Evolutionary conservation across 64 coral and sea anemone genomes (phyloP).

Genomic region (Cladopsammia gracilis): DNA sequence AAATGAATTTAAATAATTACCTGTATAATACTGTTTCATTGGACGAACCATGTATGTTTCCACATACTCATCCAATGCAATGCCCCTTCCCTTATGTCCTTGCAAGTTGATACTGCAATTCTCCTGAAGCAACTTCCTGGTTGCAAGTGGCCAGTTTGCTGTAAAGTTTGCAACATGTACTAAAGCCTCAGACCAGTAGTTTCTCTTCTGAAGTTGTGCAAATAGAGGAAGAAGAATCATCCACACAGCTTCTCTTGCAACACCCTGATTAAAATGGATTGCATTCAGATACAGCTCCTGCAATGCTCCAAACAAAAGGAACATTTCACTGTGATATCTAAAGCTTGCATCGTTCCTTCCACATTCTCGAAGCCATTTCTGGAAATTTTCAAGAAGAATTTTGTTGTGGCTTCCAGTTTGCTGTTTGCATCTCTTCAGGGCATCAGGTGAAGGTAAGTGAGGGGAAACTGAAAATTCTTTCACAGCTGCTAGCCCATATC

Average conservation of each 20-base stretch:
- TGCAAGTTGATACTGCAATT: conserved; percentile 2
- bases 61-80: conserved; percentile 22
- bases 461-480: not conserved
- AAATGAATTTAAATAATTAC: no score
- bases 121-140: conserved; percentile 18
- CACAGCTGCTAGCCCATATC: conserved; percentile 40
- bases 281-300: not conserved
- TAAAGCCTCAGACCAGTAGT: conserved; percentile 36
- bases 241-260: conserved; percentile 33
- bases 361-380: conserved; percentile 7
- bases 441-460: conserved; percentile 5
- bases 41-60: conserved; percentile 28
- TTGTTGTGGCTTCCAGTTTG: not conserved
- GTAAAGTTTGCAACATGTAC: not conserved
- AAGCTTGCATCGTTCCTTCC: not conserved
- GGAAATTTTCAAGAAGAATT: not conserved
- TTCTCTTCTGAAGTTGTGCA: not conserved
- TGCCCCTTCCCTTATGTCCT: conserved; percentile 18
- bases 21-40: conserved; percentile 15
- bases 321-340: not conserved
- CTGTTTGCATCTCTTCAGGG: not conserved
- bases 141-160: conserved; percentile 19
- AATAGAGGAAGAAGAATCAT: not conserved
- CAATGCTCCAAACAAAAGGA: not conserved
- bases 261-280: not conserved